Evolutionary conservation across 2,888 invertebrate genomes (phyloP).

Genomic region (Xylocampa areola): DNA sequence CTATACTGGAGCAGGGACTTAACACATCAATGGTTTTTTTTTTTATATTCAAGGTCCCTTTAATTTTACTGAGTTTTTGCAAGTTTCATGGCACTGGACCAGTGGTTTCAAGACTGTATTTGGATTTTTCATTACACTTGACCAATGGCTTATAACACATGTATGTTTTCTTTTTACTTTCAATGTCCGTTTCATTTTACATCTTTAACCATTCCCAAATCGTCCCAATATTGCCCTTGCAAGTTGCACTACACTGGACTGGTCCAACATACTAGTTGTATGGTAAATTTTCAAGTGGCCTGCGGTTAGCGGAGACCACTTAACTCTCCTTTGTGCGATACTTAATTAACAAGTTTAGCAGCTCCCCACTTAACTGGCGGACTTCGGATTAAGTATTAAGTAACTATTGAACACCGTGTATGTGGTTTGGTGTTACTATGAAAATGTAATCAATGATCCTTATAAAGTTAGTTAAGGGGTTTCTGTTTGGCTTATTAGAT

Average conservation of each 20-base stretch:
- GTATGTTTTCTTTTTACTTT: no score
- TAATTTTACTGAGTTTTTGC: no score
- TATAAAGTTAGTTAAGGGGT: neutral
- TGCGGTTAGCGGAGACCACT: constrained; percentile 54
- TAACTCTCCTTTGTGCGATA: constrained; percentile 58
- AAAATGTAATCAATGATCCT: constrained; percentile 22
- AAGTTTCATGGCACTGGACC: no score
- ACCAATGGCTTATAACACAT: no score
- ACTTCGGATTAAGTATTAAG: constrained; percentile 43
- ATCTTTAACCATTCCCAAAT: no score
- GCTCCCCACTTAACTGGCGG: constrained; percentile 45
- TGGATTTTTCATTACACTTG: no score
- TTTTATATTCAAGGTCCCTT: no score
- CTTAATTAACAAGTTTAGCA: constrained; percentile 62
- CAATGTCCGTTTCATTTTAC: no score
- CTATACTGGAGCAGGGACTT: no score
- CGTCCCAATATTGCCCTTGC: constrained; percentile 7
- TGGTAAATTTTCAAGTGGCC: constrained; percentile 58
- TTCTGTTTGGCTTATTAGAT: neutral
- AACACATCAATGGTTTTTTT: no score
- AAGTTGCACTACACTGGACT: constrained; percentile 16
- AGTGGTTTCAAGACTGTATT: no score
- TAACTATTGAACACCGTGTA: constrained; percentile 46
- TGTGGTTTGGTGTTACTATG: constrained; percentile 20
- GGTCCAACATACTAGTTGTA: constrained; percentile 32